Conservation (phyloP, 1,140 invertebrate species). For the Drosophila mayri region DNA sequence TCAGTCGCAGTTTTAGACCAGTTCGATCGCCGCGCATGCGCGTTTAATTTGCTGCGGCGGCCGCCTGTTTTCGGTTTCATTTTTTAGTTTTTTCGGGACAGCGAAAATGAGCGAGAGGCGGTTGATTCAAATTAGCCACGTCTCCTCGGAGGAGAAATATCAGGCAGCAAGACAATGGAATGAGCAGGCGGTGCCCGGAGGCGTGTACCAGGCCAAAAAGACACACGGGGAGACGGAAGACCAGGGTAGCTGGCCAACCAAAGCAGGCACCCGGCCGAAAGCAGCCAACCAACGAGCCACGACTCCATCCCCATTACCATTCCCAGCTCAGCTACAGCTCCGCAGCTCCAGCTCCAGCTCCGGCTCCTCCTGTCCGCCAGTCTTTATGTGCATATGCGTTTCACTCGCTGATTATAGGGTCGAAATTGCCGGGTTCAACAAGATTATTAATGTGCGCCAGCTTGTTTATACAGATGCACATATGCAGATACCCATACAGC, state of each 20-base stretch:
- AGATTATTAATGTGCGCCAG: conserved; percentile 82
- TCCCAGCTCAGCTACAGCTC: conserved; percentile 4
- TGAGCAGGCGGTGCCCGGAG: conserved; percentile 78
- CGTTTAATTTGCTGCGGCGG: conserved; percentile 70
- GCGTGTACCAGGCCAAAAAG: conserved; percentile 71
- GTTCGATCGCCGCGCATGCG: conserved; percentile 65
- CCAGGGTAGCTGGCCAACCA: conserved; percentile 36
- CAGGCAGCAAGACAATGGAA: conserved; percentile 80
- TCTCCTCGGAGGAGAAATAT: conserved; percentile 71
- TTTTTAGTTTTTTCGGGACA: conserved; percentile 67
- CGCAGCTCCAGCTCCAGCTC: conserved; percentile 5
- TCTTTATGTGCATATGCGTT: conserved; percentile 80
- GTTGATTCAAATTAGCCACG: conserved; percentile 83
- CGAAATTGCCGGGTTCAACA: conserved; percentile 82
- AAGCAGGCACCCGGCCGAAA: conserved; percentile 32
- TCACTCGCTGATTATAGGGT: conserved; percentile 81
- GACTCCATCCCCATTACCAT: conserved; percentile 26
- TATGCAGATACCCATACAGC: conserved; percentile 39
- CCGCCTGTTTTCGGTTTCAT: conserved; percentile 74
- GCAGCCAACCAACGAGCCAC: conserved; percentile 67
- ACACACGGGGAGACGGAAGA: conserved; percentile 28
- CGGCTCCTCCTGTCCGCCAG: conserved; percentile 47
- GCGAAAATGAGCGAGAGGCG: conserved; percentile 81
- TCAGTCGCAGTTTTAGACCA: background rate
- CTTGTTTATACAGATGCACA: conserved; percentile 58